Evolutionary conservation across 2,113 vertebrate genomes (phyloP), one percentile per base, ranked within the genome.

Genomic region (Cinclus mexicanus): DNA sequence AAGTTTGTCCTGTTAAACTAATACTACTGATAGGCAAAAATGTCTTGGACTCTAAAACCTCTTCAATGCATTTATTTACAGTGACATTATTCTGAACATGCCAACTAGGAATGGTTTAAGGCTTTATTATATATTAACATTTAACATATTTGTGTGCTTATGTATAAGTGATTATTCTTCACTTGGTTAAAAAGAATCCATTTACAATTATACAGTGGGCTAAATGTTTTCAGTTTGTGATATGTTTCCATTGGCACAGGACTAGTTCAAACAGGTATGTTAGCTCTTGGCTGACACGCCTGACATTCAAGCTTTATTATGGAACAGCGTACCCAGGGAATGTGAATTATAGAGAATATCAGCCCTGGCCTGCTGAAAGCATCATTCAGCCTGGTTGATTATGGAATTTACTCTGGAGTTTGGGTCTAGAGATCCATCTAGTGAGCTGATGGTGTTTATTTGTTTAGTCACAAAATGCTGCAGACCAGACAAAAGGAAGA

Each of bases 341-440:
- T 50, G 96, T 97, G 98, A 98, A 97, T 97, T 98, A 98, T 95
- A 97, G 97, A 87, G 91, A 95, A 94, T 78, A 97, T 97, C 98
- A 97, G 95, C 96, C 96, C 93, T 83, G 86, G 97, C 92, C 97
- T 96, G 93, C 95, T 97, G 94, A 98, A 97, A 97, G 92, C 97
- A 98, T 98, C 97, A 97, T 97, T 98, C 97, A 97, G 94, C 93
- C 98, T 97, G 64, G 97, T 95, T 98, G 98, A 97, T 98, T 97
- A 97, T 87, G 93, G 93, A 97, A 97, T 97, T 96, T 96, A 94
- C 96, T 98, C 90, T 2, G 4, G 88, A 97, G 88, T 95, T 68
- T 78, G 95, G 90, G 79, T 74, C 86, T 95, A 61, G 29, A 96
- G 97, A 97, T 97, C 87, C 93, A 91, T 96, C 96, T 96, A 80